Base-by-base conservation (phyloP, 2,113 vertebrate species). In the Muntiacus muntjak region DNA sequence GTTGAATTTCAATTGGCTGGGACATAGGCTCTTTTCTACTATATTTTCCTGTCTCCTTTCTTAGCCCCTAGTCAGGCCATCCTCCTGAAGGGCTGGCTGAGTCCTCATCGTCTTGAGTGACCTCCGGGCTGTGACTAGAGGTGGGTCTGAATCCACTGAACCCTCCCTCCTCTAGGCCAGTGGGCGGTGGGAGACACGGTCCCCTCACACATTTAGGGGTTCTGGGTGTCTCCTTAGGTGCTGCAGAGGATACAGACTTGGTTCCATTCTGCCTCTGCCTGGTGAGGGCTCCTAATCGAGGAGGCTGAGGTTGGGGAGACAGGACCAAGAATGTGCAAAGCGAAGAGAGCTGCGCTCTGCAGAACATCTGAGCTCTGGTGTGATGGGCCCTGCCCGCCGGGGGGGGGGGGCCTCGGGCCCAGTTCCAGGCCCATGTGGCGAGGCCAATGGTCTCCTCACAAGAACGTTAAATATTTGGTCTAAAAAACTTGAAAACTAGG, bases 1-100 rank as follows among this genome's bases (percentile, higher is more conserved):
- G 74, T 62, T 85, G 89, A 92, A 97, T 97, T 96, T 97, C 91
- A 97, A 85, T 95, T n/a, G 43, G 57, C 62, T 1, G 94, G 8
- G 89, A 89, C 11, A 50, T 89, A 17, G 15, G 36, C 13, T 55
- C 4, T 50, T 97, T 88, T 78, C 89, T 74, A n/a, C 45, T 90
- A 1, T 13, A 64, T 67, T 97, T 86, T 85, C 15, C 47, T 52
- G 7, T 84, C 74, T 97, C 12, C 52, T 92, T 83, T 78, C 25
- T 43, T 50, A 3, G 6, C 1, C 33, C 21, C 19, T 58, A 52
- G 30, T 28, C 55, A 57, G 26, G 43, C 7, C 78, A 62, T 2
- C 36, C 28, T 96, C 78, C 54, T 60, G 30, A 79, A 52, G 25
- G 30, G 19, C 28, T 54, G 17, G 5, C 16, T 78, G 82, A 33